Percentiles rank a stretch among this genome's conserved stretches.
Evolutionary conservation across 2,888 invertebrate genomes (phyloP).

Genomic region (Ichneumoninae sp.): DNA sequence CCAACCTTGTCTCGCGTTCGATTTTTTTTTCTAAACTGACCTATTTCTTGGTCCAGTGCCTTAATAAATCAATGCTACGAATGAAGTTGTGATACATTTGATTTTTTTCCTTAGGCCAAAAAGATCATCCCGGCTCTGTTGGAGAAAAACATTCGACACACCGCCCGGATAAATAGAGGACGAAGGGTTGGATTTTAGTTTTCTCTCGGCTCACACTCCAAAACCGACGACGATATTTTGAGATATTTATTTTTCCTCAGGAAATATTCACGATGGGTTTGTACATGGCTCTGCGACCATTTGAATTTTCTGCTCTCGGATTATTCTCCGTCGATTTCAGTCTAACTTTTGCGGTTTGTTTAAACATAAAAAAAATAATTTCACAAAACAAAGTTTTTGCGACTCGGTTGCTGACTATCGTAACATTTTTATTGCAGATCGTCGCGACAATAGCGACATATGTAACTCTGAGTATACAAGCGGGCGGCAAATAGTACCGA

Average conservation of each 20-base stretch:
- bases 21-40: no score
- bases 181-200: slow-evolving; percentile 32
- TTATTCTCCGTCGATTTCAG: slow-evolving; percentile 39
- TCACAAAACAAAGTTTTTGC: slow-evolving; percentile 87
- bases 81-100: background rate
- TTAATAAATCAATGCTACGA: background rate
- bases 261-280: slow-evolving; percentile 47
- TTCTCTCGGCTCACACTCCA: background rate
- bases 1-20: no score
- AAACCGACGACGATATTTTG: background rate
- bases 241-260: background rate
- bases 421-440: slow-evolving; percentile 28
- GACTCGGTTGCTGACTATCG: slow-evolving; percentile 81
- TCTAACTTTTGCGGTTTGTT: slow-evolving; percentile 25
- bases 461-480: slow-evolving; percentile 29
- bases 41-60: no score
- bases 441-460: slow-evolving; percentile 17
- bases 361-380: background rate
- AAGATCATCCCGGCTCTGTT: background rate
- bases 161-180: slow-evolving; percentile 33
- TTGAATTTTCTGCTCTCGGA: slow-evolving; percentile 43
- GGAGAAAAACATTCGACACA: slow-evolving; percentile 38
- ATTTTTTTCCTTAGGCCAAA: slow-evolving; percentile 11
- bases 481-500: background rate
- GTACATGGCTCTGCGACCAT: slow-evolving; percentile 37